These are phyloP conservation scores for Steatornis caripensis DNA, from an alignment of 2,113 vertebrate species.

Conservation along the genomic window DNA sequence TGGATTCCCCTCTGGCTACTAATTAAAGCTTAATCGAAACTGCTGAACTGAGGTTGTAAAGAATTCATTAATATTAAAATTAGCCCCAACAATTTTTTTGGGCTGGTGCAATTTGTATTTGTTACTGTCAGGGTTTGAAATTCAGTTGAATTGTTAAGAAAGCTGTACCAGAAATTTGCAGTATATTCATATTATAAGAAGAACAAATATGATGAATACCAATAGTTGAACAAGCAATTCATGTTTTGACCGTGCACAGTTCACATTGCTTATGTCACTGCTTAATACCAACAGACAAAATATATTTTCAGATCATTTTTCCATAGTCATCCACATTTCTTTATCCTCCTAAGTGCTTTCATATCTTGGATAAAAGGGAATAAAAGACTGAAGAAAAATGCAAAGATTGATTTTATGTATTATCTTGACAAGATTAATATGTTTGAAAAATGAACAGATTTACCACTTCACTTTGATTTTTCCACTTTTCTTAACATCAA, in stretches of 20 bases:
- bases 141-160: constrained; percentile 76
- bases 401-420: constrained; percentile 77
- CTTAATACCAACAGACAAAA: constrained; percentile 70
- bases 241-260: constrained; percentile 7
- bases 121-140: constrained; percentile 87
- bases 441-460: constrained; percentile 81
- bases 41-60: constrained; percentile 99
- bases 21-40: constrained; percentile 99
- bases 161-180: constrained; percentile 66
- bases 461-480: constrained; percentile 80
- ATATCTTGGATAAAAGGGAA: constrained; percentile 77
- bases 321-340: constrained; percentile 63
- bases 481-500: constrained; percentile 79
- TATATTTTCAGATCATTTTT: constrained; percentile 64
- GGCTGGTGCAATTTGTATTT: constrained; percentile 86
- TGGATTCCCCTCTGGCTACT: constrained; percentile 99
- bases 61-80: constrained; percentile 99
- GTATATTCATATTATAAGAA: constrained; percentile 68
- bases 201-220: constrained; percentile 59
- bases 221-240: constrained; percentile 54
- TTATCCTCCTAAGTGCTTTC: constrained; percentile 75
- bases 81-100: constrained; percentile 91
- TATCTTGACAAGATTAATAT: constrained; percentile 85
- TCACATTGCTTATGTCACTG: constrained; percentile 40
- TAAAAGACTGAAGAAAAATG: constrained; percentile 67